These are phyloP conservation scores for Barypeithes pellucidus DNA, from an alignment of 2,888 invertebrate species.

Conservation along the genomic window DNA sequence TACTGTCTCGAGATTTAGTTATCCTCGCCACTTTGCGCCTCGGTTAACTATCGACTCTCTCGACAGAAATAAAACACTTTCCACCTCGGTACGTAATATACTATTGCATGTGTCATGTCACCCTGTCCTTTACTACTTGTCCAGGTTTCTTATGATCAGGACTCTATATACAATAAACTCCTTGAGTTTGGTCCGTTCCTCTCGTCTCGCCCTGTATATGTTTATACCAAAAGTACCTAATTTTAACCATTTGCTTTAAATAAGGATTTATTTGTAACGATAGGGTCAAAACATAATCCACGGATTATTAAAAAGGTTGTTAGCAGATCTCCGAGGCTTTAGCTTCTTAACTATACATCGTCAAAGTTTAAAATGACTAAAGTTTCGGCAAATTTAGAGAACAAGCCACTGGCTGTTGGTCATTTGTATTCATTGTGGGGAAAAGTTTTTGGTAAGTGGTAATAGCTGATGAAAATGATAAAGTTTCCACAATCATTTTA, in stretches of 20 bases:
- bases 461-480: constrained; percentile 9
- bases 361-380: constrained; percentile 23
- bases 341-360: constrained; percentile 5
- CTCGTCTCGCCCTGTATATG: no score
- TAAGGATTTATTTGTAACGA: not conserved
- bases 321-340: not conserved
- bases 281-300: constrained; percentile 1
- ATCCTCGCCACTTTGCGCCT: no score
- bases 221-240: no score
- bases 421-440: constrained; percentile 8
- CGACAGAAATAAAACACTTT: no score
- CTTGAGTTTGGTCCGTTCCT: no score
- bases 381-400: constrained; percentile 13
- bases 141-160: no score
- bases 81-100: no score
- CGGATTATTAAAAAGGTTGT: constrained; percentile 6
- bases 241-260: not conserved
- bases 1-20: no score
- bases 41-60: no score
- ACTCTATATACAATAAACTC: no score
- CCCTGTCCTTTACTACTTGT: no score
- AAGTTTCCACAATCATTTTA: not conserved
- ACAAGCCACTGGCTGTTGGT: constrained; percentile 7
- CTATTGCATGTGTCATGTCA: no score
- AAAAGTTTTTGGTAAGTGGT: not conserved